phyloP scores from a whole-genome alignment of 2,797 vertebrate species.

The Knipowitschia caucasica region DNA sequence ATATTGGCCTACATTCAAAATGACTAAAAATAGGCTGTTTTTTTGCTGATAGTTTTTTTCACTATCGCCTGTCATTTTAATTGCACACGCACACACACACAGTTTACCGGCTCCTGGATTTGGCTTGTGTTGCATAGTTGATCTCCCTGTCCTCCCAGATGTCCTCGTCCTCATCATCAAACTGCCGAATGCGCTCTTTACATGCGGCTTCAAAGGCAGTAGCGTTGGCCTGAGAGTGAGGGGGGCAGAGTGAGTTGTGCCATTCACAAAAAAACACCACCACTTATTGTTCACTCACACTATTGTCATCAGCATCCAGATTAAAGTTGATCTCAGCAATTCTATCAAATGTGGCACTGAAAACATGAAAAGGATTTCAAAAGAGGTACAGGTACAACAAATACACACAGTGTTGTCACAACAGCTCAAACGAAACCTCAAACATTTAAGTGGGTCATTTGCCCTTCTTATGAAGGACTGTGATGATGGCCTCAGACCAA shows the following conservation, averaged over 20 bases:
- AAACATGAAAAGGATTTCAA: too few relatives aligned
- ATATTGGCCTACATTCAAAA: too few relatives aligned
- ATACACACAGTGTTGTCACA: neutral
- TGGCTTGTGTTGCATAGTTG: slow-evolving; percentile 85
- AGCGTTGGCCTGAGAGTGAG: slow-evolving; percentile 80
- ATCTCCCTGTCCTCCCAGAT: slow-evolving; percentile 95
- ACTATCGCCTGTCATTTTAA: too few relatives aligned
- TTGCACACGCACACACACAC: too few relatives aligned
- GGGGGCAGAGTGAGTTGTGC: neutral
- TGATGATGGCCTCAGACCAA: too few relatives aligned
- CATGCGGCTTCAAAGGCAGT: slow-evolving; percentile 95
- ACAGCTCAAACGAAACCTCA: too few relatives aligned
- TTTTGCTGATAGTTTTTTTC: too few relatives aligned
- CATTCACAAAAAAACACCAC: neutral
- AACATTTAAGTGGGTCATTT: too few relatives aligned
- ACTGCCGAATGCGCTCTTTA: slow-evolving; percentile 91
- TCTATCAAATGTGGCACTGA: slow-evolving; percentile 92
- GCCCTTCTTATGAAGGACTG: too few relatives aligned
- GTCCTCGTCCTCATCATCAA: slow-evolving; percentile 94
- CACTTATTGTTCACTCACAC: slow-evolving; percentile 79
- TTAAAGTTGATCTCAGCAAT: slow-evolving; percentile 96
- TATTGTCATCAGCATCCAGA: slow-evolving; percentile 90
- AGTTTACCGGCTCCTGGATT: slow-evolving; percentile 89
- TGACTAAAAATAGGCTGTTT: neutral
- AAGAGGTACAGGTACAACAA: neutral